phyloP scores from a whole-genome alignment of 2,888 invertebrate species.

The Diaphora mendica region DNA sequence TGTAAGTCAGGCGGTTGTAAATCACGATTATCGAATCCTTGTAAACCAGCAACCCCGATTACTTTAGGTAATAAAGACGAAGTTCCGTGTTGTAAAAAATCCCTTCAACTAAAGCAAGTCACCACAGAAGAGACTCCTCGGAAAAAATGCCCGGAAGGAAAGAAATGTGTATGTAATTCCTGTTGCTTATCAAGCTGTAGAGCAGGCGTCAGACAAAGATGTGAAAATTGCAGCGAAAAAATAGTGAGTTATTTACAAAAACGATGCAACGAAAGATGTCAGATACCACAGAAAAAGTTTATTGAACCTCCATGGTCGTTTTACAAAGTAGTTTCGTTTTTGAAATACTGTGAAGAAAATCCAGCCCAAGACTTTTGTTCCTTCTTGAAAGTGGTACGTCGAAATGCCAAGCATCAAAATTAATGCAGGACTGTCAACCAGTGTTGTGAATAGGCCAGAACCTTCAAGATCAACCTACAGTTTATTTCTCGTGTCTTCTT shows the following conservation, averaged over 20 bases:
- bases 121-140: background rate
- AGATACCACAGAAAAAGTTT: background rate
- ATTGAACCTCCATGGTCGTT: slow-evolving; percentile 7
- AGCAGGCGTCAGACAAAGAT: background rate
- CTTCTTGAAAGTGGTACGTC: background rate
- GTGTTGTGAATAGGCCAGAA: background rate
- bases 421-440: background rate
- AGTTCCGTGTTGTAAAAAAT: background rate
- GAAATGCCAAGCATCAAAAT: background rate
- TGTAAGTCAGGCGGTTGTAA: background rate
- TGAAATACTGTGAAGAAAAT: slow-evolving; percentile 8
- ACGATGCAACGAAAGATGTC: background rate
- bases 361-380: background rate
- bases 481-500: background rate
- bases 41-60: background rate
- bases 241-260: background rate
- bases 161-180: background rate
- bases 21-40: background rate
- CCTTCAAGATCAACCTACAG: background rate
- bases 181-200: background rate
- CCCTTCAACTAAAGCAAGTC: background rate
- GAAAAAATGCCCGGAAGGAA: background rate
- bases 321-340: background rate
- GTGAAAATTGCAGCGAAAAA: background rate
- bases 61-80: background rate